These are phyloP conservation scores for Teleiodes luculella DNA, from an alignment of 2,888 invertebrate species.

Conservation along the genomic window DNA sequence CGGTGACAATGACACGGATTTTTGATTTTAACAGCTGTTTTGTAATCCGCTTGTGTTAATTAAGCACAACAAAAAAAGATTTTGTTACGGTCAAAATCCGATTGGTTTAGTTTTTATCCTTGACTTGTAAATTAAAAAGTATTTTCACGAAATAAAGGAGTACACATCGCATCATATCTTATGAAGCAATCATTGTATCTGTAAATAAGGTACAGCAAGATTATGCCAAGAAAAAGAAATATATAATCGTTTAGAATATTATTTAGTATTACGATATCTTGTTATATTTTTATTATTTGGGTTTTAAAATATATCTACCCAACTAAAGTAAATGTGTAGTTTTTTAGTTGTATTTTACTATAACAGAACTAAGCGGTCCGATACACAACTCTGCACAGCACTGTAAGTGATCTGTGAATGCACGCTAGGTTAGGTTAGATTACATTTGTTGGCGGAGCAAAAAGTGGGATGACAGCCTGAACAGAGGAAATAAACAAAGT, in stretches of 20 bases:
- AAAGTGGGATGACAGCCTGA: conserved; percentile 12
- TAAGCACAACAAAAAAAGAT: neutral
- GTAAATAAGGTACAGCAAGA: too few relatives aligned
- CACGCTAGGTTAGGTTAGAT: conserved; percentile 8
- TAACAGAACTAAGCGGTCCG: neutral
- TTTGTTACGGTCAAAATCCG: too few relatives aligned
- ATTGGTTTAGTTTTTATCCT: too few relatives aligned
- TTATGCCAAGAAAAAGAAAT: too few relatives aligned
- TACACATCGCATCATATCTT: too few relatives aligned
- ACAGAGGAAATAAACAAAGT: conserved; percentile 14
- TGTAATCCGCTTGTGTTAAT: conserved; percentile 1
- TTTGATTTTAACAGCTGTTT: conserved; percentile 28
- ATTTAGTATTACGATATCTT: too few relatives aligned
- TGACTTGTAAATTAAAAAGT: too few relatives aligned
- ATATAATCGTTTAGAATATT: too few relatives aligned
- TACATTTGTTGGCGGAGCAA: conserved; percentile 6
- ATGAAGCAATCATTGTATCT: too few relatives aligned
- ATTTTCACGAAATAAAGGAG: too few relatives aligned
- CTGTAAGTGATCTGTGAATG: conserved; percentile 1
- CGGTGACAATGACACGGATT: conserved; percentile 26
- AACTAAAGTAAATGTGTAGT: neutral
- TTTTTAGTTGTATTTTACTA: neutral
- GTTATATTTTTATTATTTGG: too few relatives aligned
- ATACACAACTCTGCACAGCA: neutral
- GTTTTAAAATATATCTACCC: too few relatives aligned